Conservation (phyloP, 2,113 vertebrate genomes). For the Notarius quadriscutis region DNA sequence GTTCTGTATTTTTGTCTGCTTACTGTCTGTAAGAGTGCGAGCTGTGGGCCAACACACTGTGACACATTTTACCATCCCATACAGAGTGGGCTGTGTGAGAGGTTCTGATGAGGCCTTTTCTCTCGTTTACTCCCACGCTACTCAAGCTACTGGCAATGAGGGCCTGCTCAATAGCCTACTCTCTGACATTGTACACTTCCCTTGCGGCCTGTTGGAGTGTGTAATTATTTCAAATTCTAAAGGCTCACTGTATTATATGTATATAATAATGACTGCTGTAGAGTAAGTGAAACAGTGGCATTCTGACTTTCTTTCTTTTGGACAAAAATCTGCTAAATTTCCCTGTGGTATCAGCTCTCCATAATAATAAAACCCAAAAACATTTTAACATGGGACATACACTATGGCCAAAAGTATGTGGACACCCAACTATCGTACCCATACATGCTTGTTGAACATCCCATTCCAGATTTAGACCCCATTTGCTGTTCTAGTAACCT, state of each 20-base stretch:
- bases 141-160: background rate
- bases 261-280: background rate
- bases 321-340: background rate
- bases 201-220: background rate
- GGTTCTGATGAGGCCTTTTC: background rate
- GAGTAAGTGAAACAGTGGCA: background rate
- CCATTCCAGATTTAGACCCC: background rate
- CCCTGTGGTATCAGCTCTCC: background rate
- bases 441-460: background rate
- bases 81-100: conserved; percentile 2
- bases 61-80: background rate
- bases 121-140: conserved; percentile 8
- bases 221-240: background rate
- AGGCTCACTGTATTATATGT: background rate
- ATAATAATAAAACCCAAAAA: background rate
- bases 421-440: background rate
- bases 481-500: background rate
- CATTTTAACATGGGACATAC: background rate
- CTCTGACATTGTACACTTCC: background rate
- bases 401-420: background rate
- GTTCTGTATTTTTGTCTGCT: background rate
- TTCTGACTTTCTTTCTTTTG: background rate
- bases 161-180: background rate
- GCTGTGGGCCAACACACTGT: background rate
- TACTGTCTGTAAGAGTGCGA: background rate